Percentiles rank a stretch among this genome's conserved stretches.
Evolutionary conservation across 2,888 invertebrate genomes (phyloP).

Genomic region (Hetaerina titia): DNA sequence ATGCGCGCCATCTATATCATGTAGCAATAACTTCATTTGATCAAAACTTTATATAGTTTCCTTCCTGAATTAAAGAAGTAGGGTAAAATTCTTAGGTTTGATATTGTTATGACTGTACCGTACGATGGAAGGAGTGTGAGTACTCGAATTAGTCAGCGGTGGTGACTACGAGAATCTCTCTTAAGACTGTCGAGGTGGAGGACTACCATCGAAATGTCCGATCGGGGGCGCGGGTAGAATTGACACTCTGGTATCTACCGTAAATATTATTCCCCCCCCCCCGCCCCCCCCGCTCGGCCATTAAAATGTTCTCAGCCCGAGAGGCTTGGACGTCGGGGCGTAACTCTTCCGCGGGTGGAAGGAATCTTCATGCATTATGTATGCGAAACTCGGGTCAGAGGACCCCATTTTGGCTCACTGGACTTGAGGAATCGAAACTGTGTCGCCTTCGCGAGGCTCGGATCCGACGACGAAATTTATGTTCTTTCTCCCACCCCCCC

Average conservation of each 20-base stretch:
- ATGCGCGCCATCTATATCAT: too few relatives aligned
- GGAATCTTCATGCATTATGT: constrained; percentile 21
- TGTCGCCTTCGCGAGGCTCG: background rate
- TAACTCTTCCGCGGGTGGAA: background rate
- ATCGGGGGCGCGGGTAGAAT: background rate
- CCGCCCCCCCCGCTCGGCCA: background rate
- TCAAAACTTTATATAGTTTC: too few relatives aligned
- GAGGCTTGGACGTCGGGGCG: background rate
- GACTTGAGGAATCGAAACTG: background rate
- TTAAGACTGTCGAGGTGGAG: too few relatives aligned
- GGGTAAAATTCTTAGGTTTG: too few relatives aligned
- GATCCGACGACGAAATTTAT: background rate
- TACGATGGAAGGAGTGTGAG: too few relatives aligned
- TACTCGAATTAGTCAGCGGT: too few relatives aligned
- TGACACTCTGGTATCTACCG: background rate
- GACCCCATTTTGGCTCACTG: background rate
- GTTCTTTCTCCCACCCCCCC: background rate
- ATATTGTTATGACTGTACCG: too few relatives aligned
- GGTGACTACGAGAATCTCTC: too few relatives aligned
- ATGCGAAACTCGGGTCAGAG: background rate
- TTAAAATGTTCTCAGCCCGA: background rate
- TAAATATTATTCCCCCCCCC: too few relatives aligned
- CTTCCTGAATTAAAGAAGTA: too few relatives aligned
- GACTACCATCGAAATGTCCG: background rate
- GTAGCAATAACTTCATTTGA: too few relatives aligned